phyloP scores from a whole-genome alignment of 1,140 invertebrate genomes.

The Subanguina moxae region DNA sequence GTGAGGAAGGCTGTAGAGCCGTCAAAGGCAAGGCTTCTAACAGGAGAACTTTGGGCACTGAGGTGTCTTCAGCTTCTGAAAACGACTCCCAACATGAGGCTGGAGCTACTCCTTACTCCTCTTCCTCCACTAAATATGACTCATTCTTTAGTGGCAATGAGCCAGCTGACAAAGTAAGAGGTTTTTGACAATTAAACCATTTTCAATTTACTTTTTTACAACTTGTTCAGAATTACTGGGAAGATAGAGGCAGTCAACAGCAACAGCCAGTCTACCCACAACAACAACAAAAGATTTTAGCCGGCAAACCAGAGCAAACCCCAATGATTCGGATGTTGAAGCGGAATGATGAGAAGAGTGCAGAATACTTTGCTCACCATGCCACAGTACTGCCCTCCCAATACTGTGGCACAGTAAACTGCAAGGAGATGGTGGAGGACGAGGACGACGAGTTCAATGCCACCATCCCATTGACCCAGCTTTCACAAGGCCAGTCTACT shows the following conservation, averaged over 20 bases:
- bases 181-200: too few species aligned
- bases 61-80: slow-evolving; percentile 6
- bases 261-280: not conserved
- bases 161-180: too few species aligned
- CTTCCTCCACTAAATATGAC: too few species aligned
- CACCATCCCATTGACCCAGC: too few species aligned
- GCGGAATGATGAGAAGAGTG: slow-evolving; percentile 36
- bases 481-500: too few species aligned
- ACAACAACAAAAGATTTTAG: not conserved
- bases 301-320: not conserved
- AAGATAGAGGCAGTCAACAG: too few species aligned
- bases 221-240: too few species aligned
- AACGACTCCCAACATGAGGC: not conserved
- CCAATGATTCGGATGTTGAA: slow-evolving; percentile 34
- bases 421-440: not conserved
- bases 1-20: not conserved
- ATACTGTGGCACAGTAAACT: too few species aligned
- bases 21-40: slow-evolving; percentile 10
- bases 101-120: too few species aligned
- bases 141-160: too few species aligned
- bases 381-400: not conserved
- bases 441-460: not conserved
- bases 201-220: too few species aligned
- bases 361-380: slow-evolving; percentile 36
- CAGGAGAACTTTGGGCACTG: not conserved